phyloP scores from a whole-genome alignment of 2,113 vertebrate genomes.

The Rhynchopsitta pachyrhyncha region DNA sequence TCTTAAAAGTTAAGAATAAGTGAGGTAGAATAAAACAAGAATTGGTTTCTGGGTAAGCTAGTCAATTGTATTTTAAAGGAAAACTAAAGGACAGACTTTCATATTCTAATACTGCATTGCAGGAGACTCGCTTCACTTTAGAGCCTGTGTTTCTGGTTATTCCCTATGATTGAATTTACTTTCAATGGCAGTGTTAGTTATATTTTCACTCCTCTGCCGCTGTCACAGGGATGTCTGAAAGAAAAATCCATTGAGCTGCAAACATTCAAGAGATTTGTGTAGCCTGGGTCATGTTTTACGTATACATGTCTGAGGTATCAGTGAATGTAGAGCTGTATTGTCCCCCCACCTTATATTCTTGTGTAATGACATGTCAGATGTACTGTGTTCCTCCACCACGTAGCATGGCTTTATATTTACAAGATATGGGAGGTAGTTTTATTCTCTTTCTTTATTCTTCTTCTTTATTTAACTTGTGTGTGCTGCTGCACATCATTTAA shows the following conservation, averaged over 20 bases:
- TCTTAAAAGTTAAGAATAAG: slow-evolving; percentile 28
- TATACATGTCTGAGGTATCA: neutral
- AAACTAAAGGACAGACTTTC: neutral
- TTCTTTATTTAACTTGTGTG: neutral
- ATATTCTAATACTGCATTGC: neutral
- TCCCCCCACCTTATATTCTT: neutral
- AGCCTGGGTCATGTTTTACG: neutral
- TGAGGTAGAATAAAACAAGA: neutral
- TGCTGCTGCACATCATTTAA: neutral
- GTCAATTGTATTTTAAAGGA: neutral
- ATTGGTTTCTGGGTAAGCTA: neutral
- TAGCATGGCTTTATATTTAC: neutral
- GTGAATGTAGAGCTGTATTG: neutral
- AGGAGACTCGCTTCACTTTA: neutral
- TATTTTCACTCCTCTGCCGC: neutral
- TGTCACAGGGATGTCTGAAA: neutral
- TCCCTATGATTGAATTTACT: neutral
- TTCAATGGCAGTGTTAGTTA: neutral
- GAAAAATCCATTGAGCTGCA: neutral
- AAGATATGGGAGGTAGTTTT: neutral
- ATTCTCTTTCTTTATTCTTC: neutral
- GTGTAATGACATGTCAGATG: neutral
- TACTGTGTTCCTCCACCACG: fast-evolving
- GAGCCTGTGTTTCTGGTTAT: neutral
- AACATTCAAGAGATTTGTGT: neutral